Evolutionary conservation across 23 tunicate species (phyloP).

Genomic region (Aplidium turbinatum): DNA sequence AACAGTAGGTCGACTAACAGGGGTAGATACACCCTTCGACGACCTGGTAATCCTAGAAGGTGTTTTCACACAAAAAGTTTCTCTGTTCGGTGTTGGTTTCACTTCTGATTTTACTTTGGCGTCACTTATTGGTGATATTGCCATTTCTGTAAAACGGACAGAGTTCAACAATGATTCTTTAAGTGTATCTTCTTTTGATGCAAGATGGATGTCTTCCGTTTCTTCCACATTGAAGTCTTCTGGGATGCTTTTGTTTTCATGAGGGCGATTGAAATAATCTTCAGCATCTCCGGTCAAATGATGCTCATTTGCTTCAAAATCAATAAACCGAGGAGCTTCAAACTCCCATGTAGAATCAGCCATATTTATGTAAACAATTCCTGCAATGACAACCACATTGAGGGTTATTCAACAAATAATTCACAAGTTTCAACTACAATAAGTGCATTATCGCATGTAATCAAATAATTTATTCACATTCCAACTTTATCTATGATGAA

Average conservation of each 20-base stretch:
- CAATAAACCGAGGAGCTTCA: slow-evolving; percentile 30
- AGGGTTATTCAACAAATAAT: no score
- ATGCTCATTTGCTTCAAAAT: slow-evolving; percentile 31
- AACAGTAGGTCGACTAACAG: no score
- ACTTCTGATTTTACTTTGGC: background rate
- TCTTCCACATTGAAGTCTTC: no score
- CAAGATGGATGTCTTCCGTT: background rate
- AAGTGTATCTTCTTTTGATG: background rate
- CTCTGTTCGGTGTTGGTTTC: slow-evolving; percentile 12
- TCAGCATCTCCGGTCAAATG: slow-evolving; percentile 18
- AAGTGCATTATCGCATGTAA: no score
- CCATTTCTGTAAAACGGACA: slow-evolving; percentile 2
- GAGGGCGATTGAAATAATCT: slow-evolving; percentile 10
- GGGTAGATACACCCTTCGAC: no score
- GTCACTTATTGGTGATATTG: background rate
- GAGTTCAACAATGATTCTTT: no score
- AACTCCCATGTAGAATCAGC: slow-evolving; percentile 25
- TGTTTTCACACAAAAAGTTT: slow-evolving; percentile 12
- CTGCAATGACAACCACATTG: no score
- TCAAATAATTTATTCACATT: no score
- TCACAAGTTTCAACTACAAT: no score
- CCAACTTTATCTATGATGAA: no score
- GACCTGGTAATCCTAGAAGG: no score
- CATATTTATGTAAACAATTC: no score
- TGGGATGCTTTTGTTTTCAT: slow-evolving; percentile 1